Percentiles rank a stretch among this genome's conserved stretches.
Conservation (phyloP, 2,797 vertebrate species). For the Labeo calbasu region DNA sequence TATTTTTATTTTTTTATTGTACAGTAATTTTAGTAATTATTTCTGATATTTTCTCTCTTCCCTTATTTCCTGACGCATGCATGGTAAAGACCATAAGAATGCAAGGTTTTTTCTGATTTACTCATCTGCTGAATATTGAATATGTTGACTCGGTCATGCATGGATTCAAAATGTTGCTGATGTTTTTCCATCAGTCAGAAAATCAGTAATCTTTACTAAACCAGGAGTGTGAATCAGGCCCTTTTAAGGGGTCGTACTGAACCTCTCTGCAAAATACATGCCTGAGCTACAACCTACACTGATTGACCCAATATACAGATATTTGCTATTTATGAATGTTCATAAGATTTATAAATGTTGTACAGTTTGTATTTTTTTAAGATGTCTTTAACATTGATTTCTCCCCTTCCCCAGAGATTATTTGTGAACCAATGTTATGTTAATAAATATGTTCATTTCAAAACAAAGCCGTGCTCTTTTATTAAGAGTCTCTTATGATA, state of each 20-base stretch:
- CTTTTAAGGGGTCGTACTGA: not conserved
- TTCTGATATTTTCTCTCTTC: constrained; percentile 32
- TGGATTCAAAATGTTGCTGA: constrained; percentile 56
- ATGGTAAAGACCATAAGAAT: constrained; percentile 42
- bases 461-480: constrained; percentile 56
- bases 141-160: constrained; percentile 59
- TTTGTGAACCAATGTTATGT: constrained; percentile 72
- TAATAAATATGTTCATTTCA: constrained; percentile 74
- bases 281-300: constrained; percentile 46
- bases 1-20: constrained; percentile 2
- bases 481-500: too few relatives aligned
- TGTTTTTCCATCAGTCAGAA: constrained; percentile 49
- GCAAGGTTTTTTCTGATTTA: constrained; percentile 34
- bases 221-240: constrained; percentile 12
- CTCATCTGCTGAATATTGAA: constrained; percentile 43
- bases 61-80: constrained; percentile 52
- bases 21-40: constrained; percentile 47
- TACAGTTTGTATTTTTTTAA: constrained; percentile 82
- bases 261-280: constrained; percentile 43
- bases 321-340: constrained; percentile 64
- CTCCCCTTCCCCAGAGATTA: constrained; percentile 63
- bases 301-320: constrained; percentile 50
- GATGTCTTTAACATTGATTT: constrained; percentile 63
- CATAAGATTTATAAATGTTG: constrained; percentile 73
- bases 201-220: constrained; percentile 39